Evolutionary conservation across 2,113 vertebrate species (phyloP), one percentile per base, ranked within the genome.

Genomic region (Pitta sordida): DNA sequence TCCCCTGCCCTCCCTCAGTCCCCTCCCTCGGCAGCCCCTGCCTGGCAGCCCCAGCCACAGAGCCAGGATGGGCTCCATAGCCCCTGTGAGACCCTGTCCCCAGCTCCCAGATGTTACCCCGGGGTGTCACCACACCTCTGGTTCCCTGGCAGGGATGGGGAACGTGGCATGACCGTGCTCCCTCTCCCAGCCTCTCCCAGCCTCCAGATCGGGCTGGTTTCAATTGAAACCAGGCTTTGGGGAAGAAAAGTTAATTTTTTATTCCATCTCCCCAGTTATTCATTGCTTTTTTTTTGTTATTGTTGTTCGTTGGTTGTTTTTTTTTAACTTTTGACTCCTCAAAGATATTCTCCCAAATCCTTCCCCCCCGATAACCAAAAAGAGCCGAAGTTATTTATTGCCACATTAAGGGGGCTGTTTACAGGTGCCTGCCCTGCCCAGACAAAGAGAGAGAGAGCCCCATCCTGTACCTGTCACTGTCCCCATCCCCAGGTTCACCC

Each of bases 371-470:
- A 36, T 48, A 44, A 82, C 27, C 14, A 48, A 52, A 48, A 83
- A 46, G 41, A 86, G 48, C 55, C 73, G 51, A 90, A 93, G 87
- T 68, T 89, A 95, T 95, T 96, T 96, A 96, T 95, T 96, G 84
- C 52, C 44, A 37, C 0, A 0, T 63, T 51, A 52, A 86, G 22
- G 86, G 70, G 39, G 27, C 48, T 8, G 0, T 70, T 80, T 65
- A 58, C 48, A 82, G 60, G 26, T 77, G 15, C 8, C 59, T 0
- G 0, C 26, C 23, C 39, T 56, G 26, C 39, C 32, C 30, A 21
- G 48, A 69, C 21, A 34, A 77, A n/a, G n/a, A 59, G 73, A 62
- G 55, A 29, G 34, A 36, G 53, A 74, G 55, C 10, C 27, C 56
- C 48, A 32, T 19, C 46, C 10, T 20, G 10, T 75, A 15, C 29